Percentiles rank a stretch among this genome's conserved stretches.
Conservation (phyloP, 1,140 invertebrate species). For the Berghia stephanieae region DNA sequence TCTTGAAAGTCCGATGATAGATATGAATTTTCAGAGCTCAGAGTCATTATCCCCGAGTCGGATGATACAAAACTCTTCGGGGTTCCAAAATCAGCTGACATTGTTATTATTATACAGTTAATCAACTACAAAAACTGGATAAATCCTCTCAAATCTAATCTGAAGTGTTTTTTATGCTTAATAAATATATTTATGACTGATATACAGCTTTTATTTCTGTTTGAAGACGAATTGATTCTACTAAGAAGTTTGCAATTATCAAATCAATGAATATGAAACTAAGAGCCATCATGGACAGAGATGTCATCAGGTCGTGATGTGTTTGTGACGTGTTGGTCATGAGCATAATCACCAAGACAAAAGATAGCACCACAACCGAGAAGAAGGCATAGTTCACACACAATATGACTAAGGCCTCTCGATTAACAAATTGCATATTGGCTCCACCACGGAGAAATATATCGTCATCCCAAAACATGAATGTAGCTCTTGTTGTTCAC, state of each 20-base stretch:
- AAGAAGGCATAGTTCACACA: constrained; percentile 60
- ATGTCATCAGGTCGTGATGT: constrained; percentile 46
- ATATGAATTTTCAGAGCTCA: constrained; percentile 3
- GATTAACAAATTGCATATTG: constrained; percentile 44
- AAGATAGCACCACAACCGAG: constrained; percentile 51
- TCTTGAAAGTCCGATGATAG: neutral
- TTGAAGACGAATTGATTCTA: constrained; percentile 50
- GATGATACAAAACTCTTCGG: neutral
- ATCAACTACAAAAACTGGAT: no score
- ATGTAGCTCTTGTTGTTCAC: neutral
- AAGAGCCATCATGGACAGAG: constrained; percentile 48
- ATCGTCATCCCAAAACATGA: constrained; percentile 29
- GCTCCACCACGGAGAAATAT: constrained; percentile 2
- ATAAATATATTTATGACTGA: no score
- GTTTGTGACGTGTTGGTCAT: constrained; percentile 53
- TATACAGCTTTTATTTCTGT: constrained; percentile 42
- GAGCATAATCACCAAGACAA: constrained; percentile 52
- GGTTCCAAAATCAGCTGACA: neutral
- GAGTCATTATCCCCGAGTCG: constrained; percentile 19
- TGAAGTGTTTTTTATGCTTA: no score
- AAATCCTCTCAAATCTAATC: no score
- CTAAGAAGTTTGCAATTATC: constrained; percentile 56
- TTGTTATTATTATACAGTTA: no score
- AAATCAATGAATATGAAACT: constrained; percentile 56
- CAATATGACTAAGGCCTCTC: constrained; percentile 51